Conservation (phyloP, 2,113 vertebrate species). For the Uropsilus gracilis region DNA sequence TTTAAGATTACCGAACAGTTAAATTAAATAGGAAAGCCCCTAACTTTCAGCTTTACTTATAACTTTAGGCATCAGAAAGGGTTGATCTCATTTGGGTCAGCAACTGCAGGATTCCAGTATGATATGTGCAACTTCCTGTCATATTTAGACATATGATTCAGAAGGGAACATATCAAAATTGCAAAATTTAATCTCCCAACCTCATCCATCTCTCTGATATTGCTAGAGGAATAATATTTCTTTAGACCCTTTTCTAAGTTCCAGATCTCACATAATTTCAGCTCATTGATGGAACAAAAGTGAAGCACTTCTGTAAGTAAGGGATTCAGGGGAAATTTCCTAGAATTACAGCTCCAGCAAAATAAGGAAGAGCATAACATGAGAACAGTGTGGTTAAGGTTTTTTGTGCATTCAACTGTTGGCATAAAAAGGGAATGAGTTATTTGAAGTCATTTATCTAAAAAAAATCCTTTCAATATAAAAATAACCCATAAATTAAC, state of each 20-base stretch:
- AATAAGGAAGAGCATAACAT: not conserved
- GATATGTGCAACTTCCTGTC: not conserved
- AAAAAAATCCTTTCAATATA: not conserved
- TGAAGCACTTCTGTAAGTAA: not conserved
- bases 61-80: not conserved
- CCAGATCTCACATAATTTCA: not conserved
- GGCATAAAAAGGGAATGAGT: not conserved
- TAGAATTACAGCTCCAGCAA: not conserved
- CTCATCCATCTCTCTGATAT: not conserved
- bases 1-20: not conserved
- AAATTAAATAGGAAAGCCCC: not conserved
- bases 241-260: not conserved
- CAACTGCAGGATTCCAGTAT: not conserved
- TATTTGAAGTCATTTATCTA: not conserved
- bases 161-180: not conserved
- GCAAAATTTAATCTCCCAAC: not conserved
- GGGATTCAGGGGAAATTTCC: not conserved
- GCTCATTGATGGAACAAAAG: not conserved
- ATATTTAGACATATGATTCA: not conserved
- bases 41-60: not conserved
- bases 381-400: not conserved
- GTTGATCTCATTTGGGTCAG: not conserved
- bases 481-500: not conserved
- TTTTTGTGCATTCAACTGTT: not conserved
- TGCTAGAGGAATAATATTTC: not conserved